Evolutionary conservation across 2,888 invertebrate genomes (phyloP).

Genomic region (Sesamia inferens): DNA sequence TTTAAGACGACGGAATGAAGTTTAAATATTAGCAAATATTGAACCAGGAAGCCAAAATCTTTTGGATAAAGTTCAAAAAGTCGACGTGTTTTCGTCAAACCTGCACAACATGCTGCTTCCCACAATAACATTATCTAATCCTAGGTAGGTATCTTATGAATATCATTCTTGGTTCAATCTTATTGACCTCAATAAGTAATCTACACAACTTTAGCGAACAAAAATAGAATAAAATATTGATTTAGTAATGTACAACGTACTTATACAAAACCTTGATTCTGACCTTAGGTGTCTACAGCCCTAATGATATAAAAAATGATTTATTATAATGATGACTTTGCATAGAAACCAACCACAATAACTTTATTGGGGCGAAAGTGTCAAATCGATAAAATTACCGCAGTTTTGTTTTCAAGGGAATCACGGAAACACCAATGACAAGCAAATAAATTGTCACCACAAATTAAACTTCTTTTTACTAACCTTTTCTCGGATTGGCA

Average conservation of each 20-base stretch:
- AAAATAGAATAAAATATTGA: slow-evolving; percentile 46
- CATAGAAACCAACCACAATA: slow-evolving; percentile 78
- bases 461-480: slow-evolving; percentile 38
- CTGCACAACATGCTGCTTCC: slow-evolving; percentile 40
- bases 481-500: slow-evolving; percentile 20
- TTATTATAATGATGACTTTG: slow-evolving; percentile 71
- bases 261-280: slow-evolving; percentile 44
- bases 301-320: slow-evolving; percentile 67
- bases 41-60: not conserved
- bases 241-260: slow-evolving; percentile 20
- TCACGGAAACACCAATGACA: slow-evolving; percentile 53
- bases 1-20: too few relatives aligned
- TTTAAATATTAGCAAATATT: too few relatives aligned
- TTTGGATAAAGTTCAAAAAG: slow-evolving; percentile 21
- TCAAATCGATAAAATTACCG: slow-evolving; percentile 90
- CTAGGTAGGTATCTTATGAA: slow-evolving; percentile 18
- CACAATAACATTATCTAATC: slow-evolving; percentile 25
- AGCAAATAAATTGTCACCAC: slow-evolving; percentile 28
- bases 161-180: slow-evolving; percentile 27
- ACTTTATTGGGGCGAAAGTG: slow-evolving; percentile 80
- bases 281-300: slow-evolving; percentile 45
- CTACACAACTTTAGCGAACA: slow-evolving; percentile 37
- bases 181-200: slow-evolving; percentile 51
- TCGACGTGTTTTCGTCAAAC: slow-evolving; percentile 34
- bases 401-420: slow-evolving; percentile 87